These are phyloP conservation scores for Tautogolabrus adspersus DNA, from an alignment of 2,113 vertebrate species.

Conservation along the genomic window DNA sequence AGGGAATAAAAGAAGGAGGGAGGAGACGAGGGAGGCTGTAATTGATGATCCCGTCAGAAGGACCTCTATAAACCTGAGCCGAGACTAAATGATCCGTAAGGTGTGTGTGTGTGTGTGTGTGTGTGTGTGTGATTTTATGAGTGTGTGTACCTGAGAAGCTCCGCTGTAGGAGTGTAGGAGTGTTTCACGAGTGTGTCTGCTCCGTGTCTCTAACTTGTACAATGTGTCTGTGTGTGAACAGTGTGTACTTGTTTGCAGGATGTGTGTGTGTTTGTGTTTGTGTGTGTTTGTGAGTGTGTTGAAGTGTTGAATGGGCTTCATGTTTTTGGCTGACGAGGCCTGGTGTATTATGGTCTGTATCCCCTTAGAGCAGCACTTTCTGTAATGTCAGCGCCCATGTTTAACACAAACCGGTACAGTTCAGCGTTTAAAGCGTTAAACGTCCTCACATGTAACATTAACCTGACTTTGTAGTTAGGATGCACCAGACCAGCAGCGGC, in stretches of 20 bases:
- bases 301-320: conserved; percentile 58
- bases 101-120: conserved; percentile 25
- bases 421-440: too few relatives aligned
- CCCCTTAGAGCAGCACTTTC: too few relatives aligned
- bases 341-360: too few relatives aligned
- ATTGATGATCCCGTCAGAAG: conserved; percentile 67
- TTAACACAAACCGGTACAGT: too few relatives aligned
- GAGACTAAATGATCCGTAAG: conserved; percentile 54
- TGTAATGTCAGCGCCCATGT: too few relatives aligned
- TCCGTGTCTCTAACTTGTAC: neutral
- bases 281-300: conserved; percentile 11
- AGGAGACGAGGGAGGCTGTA: conserved; percentile 6
- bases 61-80: conserved; percentile 56
- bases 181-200: conserved; percentile 39
- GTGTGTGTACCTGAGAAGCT: conserved; percentile 32
- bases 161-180: conserved; percentile 1
- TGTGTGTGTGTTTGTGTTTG: neutral
- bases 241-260: neutral
- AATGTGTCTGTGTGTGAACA: conserved; percentile 2
- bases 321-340: conserved; percentile 51
- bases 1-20: neutral
- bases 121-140: conserved; percentile 28
- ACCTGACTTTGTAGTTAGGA: too few relatives aligned
- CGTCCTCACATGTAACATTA: too few relatives aligned
- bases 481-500: too few relatives aligned